These are phyloP conservation scores for Nymphicus hollandicus DNA, from an alignment of 2,113 vertebrate genomes.

Conservation along the genomic window DNA sequence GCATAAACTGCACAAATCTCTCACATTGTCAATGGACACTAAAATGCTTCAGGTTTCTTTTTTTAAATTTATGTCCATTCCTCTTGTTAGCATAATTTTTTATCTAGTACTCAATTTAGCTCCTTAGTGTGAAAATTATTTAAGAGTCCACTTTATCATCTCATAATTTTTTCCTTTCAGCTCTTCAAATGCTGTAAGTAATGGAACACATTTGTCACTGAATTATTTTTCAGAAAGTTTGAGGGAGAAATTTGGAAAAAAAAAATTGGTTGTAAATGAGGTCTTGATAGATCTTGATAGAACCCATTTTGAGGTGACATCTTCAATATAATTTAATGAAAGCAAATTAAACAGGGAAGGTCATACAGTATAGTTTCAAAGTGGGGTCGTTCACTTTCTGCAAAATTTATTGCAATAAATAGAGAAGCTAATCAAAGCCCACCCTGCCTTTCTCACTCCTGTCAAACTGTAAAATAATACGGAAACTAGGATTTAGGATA, in stretches of 20 bases:
- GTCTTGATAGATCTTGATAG: neutral
- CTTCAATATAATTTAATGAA: neutral
- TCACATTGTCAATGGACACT: neutral
- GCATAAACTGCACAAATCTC: neutral
- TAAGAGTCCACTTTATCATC: slow-evolving; percentile 25
- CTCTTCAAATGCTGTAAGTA: slow-evolving; percentile 7
- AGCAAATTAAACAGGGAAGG: neutral
- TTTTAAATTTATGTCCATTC: neutral
- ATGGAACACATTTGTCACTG: slow-evolving; percentile 7
- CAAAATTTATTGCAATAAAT: neutral
- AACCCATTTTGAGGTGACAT: neutral
- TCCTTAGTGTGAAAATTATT: neutral
- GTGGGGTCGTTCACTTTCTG: neutral
- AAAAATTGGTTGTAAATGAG: neutral
- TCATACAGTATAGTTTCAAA: neutral
- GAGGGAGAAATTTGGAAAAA: neutral
- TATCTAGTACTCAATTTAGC: neutral
- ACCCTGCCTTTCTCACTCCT: neutral
- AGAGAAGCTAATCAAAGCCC: neutral
- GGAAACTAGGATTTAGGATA: neutral
- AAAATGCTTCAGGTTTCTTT: slow-evolving; percentile 5
- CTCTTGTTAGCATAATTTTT: slow-evolving; percentile 11
- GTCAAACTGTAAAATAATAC: neutral
- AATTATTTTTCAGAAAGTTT: slow-evolving; percentile 10
- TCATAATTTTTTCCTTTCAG: neutral